Percentiles rank a stretch among this genome's conserved stretches.
Evolutionary conservation across 2,113 vertebrate species (phyloP).

Genomic region (Rissa tridactyla): DNA sequence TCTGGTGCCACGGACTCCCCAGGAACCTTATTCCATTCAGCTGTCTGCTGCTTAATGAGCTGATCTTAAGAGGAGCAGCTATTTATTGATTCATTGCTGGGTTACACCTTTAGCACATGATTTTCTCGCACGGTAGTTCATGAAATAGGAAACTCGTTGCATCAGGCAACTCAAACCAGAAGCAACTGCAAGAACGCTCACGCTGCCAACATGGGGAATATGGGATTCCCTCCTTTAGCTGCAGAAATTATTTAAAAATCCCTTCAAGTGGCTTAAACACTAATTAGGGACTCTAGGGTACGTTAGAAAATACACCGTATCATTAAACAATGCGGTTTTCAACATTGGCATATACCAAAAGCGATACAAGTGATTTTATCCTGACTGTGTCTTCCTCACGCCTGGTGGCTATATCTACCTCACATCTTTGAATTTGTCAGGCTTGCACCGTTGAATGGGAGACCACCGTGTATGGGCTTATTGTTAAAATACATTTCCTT

Average conservation of each 20-base stretch:
- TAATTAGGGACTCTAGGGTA: not conserved
- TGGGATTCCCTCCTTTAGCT: not conserved
- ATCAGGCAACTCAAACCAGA: not conserved
- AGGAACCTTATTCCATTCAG: constrained; percentile 27
- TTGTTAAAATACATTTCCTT: not conserved
- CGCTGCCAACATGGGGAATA: not conserved
- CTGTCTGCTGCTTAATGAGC: constrained; percentile 20
- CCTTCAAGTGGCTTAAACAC: not conserved
- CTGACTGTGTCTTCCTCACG: not conserved
- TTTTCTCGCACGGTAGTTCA: not conserved
- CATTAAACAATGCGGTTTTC: not conserved
- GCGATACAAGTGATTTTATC: not conserved
- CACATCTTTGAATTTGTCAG: not conserved
- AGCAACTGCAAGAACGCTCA: not conserved
- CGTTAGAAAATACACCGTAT: not conserved
- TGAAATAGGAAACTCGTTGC: not conserved
- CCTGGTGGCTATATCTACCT: not conserved
- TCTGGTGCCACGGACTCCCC: not conserved
- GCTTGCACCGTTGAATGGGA: not conserved
- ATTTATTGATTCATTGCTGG: not conserved
- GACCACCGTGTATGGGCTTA: not conserved
- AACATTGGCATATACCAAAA: not conserved
- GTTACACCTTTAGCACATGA: not conserved
- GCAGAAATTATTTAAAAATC: not conserved
- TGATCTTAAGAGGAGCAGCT: not conserved